Percentiles rank a stretch among this genome's conserved stretches.
phyloP scores from a whole-genome alignment of 30 jellyfish, hydroid and myxozoan genomes.

The Mastigias papua region DNA sequence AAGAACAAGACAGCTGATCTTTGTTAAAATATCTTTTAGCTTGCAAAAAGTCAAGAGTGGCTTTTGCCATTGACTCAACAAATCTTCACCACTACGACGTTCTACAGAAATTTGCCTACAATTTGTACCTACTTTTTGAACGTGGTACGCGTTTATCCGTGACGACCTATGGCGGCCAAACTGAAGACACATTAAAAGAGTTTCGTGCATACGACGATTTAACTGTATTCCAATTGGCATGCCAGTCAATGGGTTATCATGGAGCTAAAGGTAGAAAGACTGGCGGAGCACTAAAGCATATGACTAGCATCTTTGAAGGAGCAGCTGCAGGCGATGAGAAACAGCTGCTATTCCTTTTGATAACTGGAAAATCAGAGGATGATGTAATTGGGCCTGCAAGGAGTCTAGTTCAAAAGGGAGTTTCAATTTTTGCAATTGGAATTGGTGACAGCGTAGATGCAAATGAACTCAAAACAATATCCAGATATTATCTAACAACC shows the following conservation, averaged over 20 bases:
- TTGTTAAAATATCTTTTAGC: conserved; percentile 41
- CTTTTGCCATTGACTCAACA: conserved; percentile 89
- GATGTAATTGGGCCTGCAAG: conserved; percentile 99
- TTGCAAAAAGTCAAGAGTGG: conserved; percentile 85
- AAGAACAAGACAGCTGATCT: too few relatives aligned
- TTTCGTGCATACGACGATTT: conserved; percentile 84
- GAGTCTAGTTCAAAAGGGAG: conserved; percentile 87
- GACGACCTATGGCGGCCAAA: conserved; percentile 89
- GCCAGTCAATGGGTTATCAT: conserved; percentile 83
- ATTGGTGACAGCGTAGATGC: conserved; percentile 86
- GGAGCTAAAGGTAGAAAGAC: conserved; percentile 94
- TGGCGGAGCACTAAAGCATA: conserved; percentile 88
- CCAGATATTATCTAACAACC: conserved; percentile 93
- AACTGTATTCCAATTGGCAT: conserved; percentile 92
- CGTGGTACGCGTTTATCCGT: conserved; percentile 86
- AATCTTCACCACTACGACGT: conserved; percentile 96
- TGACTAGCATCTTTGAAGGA: conserved; percentile 71
- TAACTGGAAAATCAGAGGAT: conserved; percentile 98
- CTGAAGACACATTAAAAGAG: conserved; percentile 68
- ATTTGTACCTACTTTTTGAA: conserved; percentile 80
- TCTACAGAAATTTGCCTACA: conserved; percentile 88
- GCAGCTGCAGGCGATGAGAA: conserved; percentile 74
- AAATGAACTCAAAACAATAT: conserved; percentile 89
- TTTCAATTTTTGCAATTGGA: conserved; percentile 96
- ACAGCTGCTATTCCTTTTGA: conserved; percentile 81